Base-by-base conservation (phyloP, 1,140 invertebrate species). In the Chironomus tepperi region DNA sequence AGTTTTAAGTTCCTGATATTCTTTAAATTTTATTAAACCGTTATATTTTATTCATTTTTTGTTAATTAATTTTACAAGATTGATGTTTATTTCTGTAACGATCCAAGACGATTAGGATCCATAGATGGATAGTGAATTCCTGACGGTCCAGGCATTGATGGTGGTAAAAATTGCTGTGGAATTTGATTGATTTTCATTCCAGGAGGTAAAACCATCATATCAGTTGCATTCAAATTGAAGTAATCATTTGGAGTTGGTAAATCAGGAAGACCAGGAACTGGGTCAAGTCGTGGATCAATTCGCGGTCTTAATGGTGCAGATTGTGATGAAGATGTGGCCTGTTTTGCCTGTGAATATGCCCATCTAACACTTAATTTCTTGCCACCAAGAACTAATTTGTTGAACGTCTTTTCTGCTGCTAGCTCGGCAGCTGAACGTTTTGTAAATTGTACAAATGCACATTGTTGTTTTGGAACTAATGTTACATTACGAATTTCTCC, bases 401-500 rank as follows among this genome's bases (percentile, higher is more conserved):
- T 98, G 80, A 98, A 99, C 0, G 95, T 96, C 78, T 94, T 93
- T 79, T 99, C 97, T 3, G 96, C 96, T 10, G 97, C 97, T 75
- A 90, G 83, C 83, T 99, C 98, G 0, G 98, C 95, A 0, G 95
- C 90, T 73, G 86, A 84, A 75, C 98, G 85, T 42, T 90, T 91
- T 0, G 96, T 98, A 81, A 96, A 99, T 80, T 98, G 96, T 6
- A 99, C 92, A 83, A 99, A 99, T 0, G 96, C 97, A 86, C 97
- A 99, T 78, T 98, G 96, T 78, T 98, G 96, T 77, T 95, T 90
- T 0, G 89, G 88, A 2, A 98, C 93, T 77, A 99, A 86, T 65
- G 95, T 97, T 1, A 99, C 87, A 2, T 91, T 93, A 21, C 98
- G 88, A 74, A 99, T 98, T 84, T 99, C 98, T n/a, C 98, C 98